These are phyloP conservation scores for Notolepis coatsorum DNA, from an alignment of 2,797 vertebrate genomes.

Conservation along the genomic window DNA sequence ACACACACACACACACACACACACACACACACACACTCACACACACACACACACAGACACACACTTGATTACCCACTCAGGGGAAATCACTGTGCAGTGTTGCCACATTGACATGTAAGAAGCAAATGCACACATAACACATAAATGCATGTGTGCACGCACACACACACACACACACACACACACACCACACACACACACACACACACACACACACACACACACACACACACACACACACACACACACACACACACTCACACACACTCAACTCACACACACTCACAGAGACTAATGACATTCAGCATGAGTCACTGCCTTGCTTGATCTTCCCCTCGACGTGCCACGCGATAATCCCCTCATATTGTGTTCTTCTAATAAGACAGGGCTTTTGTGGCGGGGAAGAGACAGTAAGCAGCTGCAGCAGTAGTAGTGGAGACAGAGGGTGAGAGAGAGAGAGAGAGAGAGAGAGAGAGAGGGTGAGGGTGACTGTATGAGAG, in stretches of 20 bases:
- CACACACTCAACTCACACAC: constrained; percentile 58
- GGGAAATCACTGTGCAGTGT: constrained; percentile 28
- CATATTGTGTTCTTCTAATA: constrained; percentile 62
- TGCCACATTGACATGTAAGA: constrained; percentile 44
- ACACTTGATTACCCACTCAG: constrained; percentile 45
- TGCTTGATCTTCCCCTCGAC: constrained; percentile 53
- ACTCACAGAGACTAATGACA: constrained; percentile 60
- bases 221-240: constrained; percentile 33
- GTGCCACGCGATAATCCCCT: constrained; percentile 59
- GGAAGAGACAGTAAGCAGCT: constrained; percentile 31
- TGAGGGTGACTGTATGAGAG: too few relatives aligned
- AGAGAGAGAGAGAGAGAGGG: too few relatives aligned
- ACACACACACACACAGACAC: too few relatives aligned
- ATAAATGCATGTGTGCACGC: background rate
- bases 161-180: background rate
- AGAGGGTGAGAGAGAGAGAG: constrained; percentile 53
- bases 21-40: too few relatives aligned
- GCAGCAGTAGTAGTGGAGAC: constrained; percentile 42
- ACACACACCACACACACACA: too few relatives aligned
- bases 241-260: constrained; percentile 60
- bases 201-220: background rate
- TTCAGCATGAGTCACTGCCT: constrained; percentile 45
- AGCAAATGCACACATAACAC: background rate
- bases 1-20: too few relatives aligned
- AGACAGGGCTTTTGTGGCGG: constrained; percentile 44